Evolutionary conservation across 2,113 vertebrate genomes (phyloP).

Genomic region (Ammodytes marinus): DNA sequence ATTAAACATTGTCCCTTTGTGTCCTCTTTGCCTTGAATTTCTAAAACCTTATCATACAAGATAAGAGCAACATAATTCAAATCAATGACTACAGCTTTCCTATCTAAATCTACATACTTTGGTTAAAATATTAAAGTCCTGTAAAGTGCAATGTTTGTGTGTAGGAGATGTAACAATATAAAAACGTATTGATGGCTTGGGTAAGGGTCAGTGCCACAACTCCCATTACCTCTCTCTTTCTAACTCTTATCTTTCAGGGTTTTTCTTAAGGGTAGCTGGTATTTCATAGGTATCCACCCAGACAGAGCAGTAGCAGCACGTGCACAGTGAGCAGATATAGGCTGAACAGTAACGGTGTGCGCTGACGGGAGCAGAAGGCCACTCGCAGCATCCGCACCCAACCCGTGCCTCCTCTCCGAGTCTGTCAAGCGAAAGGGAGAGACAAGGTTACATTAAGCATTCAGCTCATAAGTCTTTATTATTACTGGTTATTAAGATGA

Average conservation of each 20-base stretch:
- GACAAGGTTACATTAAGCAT: slow-evolving; percentile 20
- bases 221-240: slow-evolving; percentile 3
- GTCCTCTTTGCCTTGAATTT: slow-evolving; percentile 9
- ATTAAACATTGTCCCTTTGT: slow-evolving; percentile 34
- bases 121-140: slow-evolving; percentile 65
- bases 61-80: slow-evolving; percentile 32
- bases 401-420: slow-evolving; percentile 78
- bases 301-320: slow-evolving; percentile 89
- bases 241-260: slow-evolving; percentile 12
- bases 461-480: slow-evolving; percentile 19
- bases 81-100: slow-evolving; percentile 17
- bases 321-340: slow-evolving; percentile 91
- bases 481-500: slow-evolving; percentile 24
- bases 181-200: slow-evolving; percentile 39
- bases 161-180: slow-evolving; percentile 30
- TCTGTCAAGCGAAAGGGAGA: slow-evolving; percentile 72
- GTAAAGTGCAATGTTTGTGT: slow-evolving; percentile 74
- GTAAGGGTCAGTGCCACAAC: slow-evolving; percentile 29
- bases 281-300: slow-evolving; percentile 90
- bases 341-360: slow-evolving; percentile 87
- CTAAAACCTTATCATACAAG: slow-evolving; percentile 1
- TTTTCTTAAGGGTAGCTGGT: neutral
- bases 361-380: slow-evolving; percentile 88
- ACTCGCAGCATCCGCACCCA: slow-evolving; percentile 86
- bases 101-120: slow-evolving; percentile 62